Conservation (phyloP, 2,113 vertebrate species). For the Thalassoma bifasciatum region DNA sequence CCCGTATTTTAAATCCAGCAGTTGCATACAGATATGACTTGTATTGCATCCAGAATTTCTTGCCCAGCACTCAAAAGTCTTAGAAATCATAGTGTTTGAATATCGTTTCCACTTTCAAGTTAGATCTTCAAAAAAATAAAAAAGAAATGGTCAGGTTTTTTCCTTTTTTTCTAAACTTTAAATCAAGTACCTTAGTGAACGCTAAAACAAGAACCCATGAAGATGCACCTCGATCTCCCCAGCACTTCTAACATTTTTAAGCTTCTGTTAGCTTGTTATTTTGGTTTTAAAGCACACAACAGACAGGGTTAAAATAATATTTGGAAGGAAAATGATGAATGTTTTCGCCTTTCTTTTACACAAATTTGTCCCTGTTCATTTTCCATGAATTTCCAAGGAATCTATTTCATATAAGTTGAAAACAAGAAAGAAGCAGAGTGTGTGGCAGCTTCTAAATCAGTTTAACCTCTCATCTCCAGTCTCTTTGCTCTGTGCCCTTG, state of each 20-base stretch:
- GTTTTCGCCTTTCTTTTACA: too few relatives aligned
- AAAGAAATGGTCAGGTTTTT: too few relatives aligned
- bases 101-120: neutral
- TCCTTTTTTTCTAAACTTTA: too few relatives aligned
- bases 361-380: neutral
- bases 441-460: neutral
- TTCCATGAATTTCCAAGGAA: neutral
- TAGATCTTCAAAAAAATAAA: neutral
- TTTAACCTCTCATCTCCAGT: neutral
- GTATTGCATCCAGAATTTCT: neutral
- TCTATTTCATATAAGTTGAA: neutral
- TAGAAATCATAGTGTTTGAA: neutral
- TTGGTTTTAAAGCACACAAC: neutral
- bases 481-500: neutral
- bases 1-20: neutral
- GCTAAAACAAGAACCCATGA: neutral
- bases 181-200: too few relatives aligned
- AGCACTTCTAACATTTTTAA: neutral
- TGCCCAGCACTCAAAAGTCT: neutral
- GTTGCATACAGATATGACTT: neutral
- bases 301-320: too few relatives aligned
- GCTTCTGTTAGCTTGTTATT: neutral
- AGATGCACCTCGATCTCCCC: neutral
- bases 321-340: too few relatives aligned
- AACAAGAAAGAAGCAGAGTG: neutral